Base-by-base conservation (phyloP, 2,888 invertebrate species). In the Amblyjoppa fuscipennis region DNA sequence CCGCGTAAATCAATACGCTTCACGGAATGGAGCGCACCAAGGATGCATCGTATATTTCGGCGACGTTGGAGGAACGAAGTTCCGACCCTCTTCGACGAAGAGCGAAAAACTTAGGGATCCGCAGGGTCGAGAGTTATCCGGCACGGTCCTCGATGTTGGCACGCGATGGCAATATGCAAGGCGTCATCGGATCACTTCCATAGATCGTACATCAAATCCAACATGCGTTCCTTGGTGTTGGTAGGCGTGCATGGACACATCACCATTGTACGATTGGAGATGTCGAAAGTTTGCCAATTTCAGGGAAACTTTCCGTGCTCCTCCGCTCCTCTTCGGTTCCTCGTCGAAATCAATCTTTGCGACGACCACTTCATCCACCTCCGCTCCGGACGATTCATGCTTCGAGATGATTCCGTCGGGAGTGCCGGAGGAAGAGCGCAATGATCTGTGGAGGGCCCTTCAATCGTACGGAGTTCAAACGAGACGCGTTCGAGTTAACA, bases 261-360 rank as follows among this genome's bases (percentile, higher is more conserved):
- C 68, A 74, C 78, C 34, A 31, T 79, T 73, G 70, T 82, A 59
- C 74, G 77, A 83, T 83, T 78, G 25, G 68, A 68, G 76, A 70
- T 84, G 81, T 81, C 59, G 61, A 38, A 84, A 84, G 68, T 84
- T 87, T 87, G 71, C 64, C 87, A 84, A 84, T 84, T 86, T 70
- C 79, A 51, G 13, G 25, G 64, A 82, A 86, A 84, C 78, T 76
- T 84, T 79, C 31, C 64, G 56, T 71, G 56, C n/a, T n/a, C 38
- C 74, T 76, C 51, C 38, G 64, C 56, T 31, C 49, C 77, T 76
- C 51, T 25, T 34, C n/a, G 34, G 53, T 74, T 28, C 49, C 20
- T 34, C 53, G 56, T 25, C 41, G 79, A 73, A 68, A 64, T 70
- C 74, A 84, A 69, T 51, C 51, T 51, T 59, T 77, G 69, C 64